Base-by-base conservation (phyloP, 2,888 invertebrate genomes). In the Spicauda simplicius region DNA sequence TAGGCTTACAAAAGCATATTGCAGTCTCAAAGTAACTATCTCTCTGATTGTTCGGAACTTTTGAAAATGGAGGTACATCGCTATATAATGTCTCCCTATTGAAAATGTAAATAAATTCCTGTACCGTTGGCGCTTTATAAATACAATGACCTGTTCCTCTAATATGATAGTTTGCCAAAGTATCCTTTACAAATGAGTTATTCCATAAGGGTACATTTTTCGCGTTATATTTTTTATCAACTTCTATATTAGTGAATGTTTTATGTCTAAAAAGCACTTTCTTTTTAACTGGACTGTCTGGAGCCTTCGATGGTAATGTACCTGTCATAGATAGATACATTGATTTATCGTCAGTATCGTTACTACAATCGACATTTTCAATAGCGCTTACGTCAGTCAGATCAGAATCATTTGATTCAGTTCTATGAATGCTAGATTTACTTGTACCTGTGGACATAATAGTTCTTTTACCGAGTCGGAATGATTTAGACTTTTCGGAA, bases 71-170 rank as follows among this genome's bases (percentile, higher is more conserved):
- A 50, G 85, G 81, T 7, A 82, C 82, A 68, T 88, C 85, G 71
- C 81, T 82, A 67, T 85, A 82, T 37, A 91, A 79, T 8, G 91
- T 88, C 18, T 93, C 91, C 76, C 88, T 87, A 76, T 93, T 93
- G 71, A 93, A 93, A 73, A 92, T 84, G 68, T 88, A 85, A 70
- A 93, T 87, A 73, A 92, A 91, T 74, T 93, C 93, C 73, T 87
- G 71, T 12, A 91, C 87, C 12, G 91, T 87, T 12, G 92, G 92
- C 7, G 88, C 87, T 69, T 88, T 86, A 72, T 91, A 90, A 61
- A 93, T 87, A 71, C 93, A 93, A 77, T 93, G 93, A 0, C 91
- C 92, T 10, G 93, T 92, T 19, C 93, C 93, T 77, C 90, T 82
- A 41, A 93, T 90, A 67, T 93, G 93, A 80, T 93, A 93, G 72